Percentiles rank a stretch among this genome's conserved stretches.
These are phyloP conservation scores for Rhamphomyia laevipes DNA, from an alignment of 2,888 invertebrate species.

Conservation along the genomic window DNA sequence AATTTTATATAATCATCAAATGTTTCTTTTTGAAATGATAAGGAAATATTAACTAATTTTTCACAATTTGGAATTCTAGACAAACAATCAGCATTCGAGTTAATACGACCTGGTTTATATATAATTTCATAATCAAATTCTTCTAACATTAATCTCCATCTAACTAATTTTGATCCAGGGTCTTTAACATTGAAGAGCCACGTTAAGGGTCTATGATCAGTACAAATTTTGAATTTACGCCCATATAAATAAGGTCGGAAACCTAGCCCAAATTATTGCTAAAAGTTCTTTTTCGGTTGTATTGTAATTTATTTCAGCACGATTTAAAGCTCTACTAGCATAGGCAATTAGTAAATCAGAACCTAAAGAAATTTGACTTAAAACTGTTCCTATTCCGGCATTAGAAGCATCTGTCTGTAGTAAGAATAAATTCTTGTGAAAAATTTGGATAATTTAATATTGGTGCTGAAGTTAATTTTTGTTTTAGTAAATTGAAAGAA, in stretches of 20 bases:
- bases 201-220: constrained; percentile 8
- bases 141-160: constrained; percentile 14
- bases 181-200: constrained; percentile 5
- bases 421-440: constrained; percentile 18
- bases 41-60: background rate
- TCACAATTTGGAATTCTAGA: constrained; percentile 1
- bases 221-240: constrained; percentile 8
- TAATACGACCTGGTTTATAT: constrained; percentile 15
- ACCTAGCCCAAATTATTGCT: no score
- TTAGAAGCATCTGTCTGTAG: constrained; percentile 22
- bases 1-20: constrained; percentile 7
- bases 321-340: constrained; percentile 17
- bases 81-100: constrained; percentile 16
- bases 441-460: constrained; percentile 29
- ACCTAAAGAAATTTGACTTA: constrained; percentile 14
- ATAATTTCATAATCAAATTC: constrained; percentile 16
- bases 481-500: constrained; percentile 3
- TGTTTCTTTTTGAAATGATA: background rate
- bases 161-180: constrained; percentile 2
- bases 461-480: constrained; percentile 15
- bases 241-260: no score
- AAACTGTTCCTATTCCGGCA: constrained; percentile 17
- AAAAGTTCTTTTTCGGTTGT: constrained; percentile 19
- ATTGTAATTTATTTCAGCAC: constrained; percentile 16
- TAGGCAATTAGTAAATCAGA: constrained; percentile 18